These are phyloP conservation scores for Campylomormyrus numenius DNA, from an alignment of 2,113 vertebrate genomes.

Conservation along the genomic window DNA sequence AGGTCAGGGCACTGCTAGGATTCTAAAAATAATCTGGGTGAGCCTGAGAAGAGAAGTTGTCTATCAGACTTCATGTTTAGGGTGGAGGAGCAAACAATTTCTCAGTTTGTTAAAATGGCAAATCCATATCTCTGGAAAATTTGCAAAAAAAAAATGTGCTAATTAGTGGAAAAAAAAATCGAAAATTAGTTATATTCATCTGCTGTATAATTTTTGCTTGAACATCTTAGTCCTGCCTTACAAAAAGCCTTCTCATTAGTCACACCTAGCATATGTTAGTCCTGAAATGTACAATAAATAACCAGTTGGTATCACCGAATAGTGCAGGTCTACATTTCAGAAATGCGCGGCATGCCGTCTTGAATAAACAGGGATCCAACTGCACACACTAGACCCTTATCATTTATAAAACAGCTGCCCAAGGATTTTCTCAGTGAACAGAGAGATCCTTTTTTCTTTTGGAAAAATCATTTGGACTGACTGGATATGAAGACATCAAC, in stretches of 20 bases:
- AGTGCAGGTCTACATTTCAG: background rate
- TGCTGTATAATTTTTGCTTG: background rate
- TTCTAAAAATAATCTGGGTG: constrained; percentile 14
- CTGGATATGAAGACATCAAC: background rate
- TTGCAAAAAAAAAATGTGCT: too few species aligned
- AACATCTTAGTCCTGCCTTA: background rate
- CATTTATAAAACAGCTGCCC: background rate
- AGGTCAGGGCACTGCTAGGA: background rate
- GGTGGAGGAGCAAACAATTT: background rate
- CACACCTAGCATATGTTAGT: background rate
- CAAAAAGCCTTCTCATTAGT: background rate
- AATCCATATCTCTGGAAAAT: background rate
- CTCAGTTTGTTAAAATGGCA: background rate
- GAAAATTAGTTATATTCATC: background rate
- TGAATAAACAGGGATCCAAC: background rate
- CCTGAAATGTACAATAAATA: background rate
- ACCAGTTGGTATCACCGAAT: background rate
- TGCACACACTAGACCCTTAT: background rate
- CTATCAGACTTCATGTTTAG: background rate
- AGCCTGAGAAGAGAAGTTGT: background rate
- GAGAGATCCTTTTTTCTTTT: background rate
- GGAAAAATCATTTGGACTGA: background rate
- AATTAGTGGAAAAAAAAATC: background rate
- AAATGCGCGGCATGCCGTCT: background rate
- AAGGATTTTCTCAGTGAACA: background rate